phyloP scores from a whole-genome alignment of 92 coral and sea anemone genomes.

The Epizoanthus illoricatus region DNA sequence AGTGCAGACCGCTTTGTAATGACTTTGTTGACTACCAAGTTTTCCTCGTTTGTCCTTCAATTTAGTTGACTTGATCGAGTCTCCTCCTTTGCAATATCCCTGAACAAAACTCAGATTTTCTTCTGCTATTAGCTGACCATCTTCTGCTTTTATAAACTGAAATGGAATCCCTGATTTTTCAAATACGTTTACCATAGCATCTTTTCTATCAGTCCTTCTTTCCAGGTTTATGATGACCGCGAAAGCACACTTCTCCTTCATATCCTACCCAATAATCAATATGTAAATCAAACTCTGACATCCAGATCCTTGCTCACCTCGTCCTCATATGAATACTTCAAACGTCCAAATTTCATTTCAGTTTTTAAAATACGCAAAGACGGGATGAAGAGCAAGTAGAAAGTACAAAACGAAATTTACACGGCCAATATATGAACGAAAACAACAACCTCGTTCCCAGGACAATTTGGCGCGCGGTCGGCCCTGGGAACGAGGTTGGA shows the following conservation, averaged over 20 bases:
- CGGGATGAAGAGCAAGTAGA: too few relatives aligned
- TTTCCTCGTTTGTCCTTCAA: constrained; percentile 13
- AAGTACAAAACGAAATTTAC: too few relatives aligned
- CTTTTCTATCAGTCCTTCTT: not conserved
- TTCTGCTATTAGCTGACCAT: not conserved
- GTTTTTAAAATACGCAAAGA: too few relatives aligned
- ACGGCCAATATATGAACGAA: too few relatives aligned
- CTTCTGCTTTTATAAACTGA: not conserved
- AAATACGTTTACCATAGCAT: not conserved
- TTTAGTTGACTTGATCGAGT: not conserved
- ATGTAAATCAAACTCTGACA: too few relatives aligned
- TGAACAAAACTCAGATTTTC: not conserved
- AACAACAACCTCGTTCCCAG: too few relatives aligned
- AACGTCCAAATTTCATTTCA: too few relatives aligned
- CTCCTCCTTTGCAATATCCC: constrained; percentile 23
- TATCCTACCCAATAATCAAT: not conserved
- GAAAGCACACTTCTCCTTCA: not conserved
- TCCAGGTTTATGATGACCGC: not conserved
- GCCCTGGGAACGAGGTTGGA: too few relatives aligned
- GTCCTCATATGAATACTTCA: too few relatives aligned
- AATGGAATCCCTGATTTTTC: not conserved
- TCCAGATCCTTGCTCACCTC: too few relatives aligned
- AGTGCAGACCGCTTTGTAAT: constrained; percentile 3
- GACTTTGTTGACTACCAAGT: not conserved
- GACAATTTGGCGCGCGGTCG: too few relatives aligned